Evolutionary conservation across 2,888 invertebrate species (phyloP).

Genomic region (Melieria omissa): DNA sequence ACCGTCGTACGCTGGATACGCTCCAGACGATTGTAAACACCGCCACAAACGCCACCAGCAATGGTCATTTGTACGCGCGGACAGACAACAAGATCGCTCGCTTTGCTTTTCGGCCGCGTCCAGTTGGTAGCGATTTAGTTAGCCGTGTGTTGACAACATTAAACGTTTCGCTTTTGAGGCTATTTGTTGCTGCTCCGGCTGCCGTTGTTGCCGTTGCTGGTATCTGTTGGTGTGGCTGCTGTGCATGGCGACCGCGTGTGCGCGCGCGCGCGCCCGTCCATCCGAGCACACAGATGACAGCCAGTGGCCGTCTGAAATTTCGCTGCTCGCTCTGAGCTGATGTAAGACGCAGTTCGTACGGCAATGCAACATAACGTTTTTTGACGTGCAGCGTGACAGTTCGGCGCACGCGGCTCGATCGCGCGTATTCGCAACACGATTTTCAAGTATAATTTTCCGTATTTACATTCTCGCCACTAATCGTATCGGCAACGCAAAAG

Average conservation of each 20-base stretch:
- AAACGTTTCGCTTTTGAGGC: conserved; percentile 38
- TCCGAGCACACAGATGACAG: conserved; percentile 23
- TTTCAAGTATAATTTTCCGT: too few relatives aligned
- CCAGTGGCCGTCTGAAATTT: neutral
- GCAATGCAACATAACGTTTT: conserved; percentile 58
- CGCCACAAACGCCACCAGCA: too few relatives aligned
- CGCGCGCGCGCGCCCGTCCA: conserved; percentile 11
- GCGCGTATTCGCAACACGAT: conserved; percentile 11
- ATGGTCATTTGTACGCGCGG: too few relatives aligned
- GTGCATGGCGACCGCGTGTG: neutral
- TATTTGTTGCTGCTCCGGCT: conserved; percentile 23
- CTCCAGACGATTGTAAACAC: too few relatives aligned
- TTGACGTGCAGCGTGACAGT: conserved; percentile 62
- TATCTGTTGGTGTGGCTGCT: conserved; percentile 4
- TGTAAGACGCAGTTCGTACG: conserved; percentile 48
- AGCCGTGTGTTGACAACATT: conserved; percentile 44
- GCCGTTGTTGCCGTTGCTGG: conserved; percentile 13
- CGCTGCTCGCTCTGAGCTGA: conserved; percentile 40
- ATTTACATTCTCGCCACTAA: too few relatives aligned
- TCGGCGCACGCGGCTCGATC: conserved; percentile 42
- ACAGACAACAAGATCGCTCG: too few relatives aligned
- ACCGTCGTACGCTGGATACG: too few relatives aligned
- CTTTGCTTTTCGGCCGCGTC: neutral
- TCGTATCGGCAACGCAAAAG: too few relatives aligned
- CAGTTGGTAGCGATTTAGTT: conserved; percentile 39